Evolutionary conservation across 2,888 invertebrate species (phyloP), one percentile per base, ranked within the genome.

Genomic region (Leptopilina myrica): DNA sequence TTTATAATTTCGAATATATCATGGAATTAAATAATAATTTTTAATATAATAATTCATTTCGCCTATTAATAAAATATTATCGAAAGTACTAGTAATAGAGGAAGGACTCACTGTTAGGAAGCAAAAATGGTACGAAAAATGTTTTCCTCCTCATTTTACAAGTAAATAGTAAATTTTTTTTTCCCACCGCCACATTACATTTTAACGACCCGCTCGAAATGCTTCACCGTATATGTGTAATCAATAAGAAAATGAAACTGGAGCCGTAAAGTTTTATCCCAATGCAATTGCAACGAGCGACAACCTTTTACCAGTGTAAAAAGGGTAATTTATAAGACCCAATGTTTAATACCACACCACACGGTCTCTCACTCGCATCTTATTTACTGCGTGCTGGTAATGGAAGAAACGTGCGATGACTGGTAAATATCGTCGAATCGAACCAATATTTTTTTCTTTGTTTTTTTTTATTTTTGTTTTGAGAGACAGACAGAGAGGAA

Each of bases 371-470:
- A 83, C 81, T 83, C 86, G 84, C 84, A 81, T 84, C 85, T 89
- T 89, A 89, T 88, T 88, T 87, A 88, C 87, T 83, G 85, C 83
- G 85, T 83, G 86, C 81, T 84, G 84, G 83, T 88, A 89, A 89
- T 88, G 87, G 87, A 87, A 87, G 85, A 85, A 88, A 86, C 86
- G 87, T 88, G 88, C 86, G 86, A 85, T 86, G 87, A 87, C 87
- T 87, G 79, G 84, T 82, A 83, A 86, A 88, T 88, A 88, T 86
- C 87, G 82, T 78, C 84, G 87, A 86, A 43, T 88, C 81, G 82
- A 80, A 87, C 49, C 67, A 49, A 20, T 67, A 43, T 43, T 43
- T 43, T 43, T 43, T 43, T 43, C 7, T 46, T 46, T 46, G 9
- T 46, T 46, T 9, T 46, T 46, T 46, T 46, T 46, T 46, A 1